Conservation (phyloP, 92 coral and sea anemone genomes). For the Epizoanthus rinbou region DNA sequence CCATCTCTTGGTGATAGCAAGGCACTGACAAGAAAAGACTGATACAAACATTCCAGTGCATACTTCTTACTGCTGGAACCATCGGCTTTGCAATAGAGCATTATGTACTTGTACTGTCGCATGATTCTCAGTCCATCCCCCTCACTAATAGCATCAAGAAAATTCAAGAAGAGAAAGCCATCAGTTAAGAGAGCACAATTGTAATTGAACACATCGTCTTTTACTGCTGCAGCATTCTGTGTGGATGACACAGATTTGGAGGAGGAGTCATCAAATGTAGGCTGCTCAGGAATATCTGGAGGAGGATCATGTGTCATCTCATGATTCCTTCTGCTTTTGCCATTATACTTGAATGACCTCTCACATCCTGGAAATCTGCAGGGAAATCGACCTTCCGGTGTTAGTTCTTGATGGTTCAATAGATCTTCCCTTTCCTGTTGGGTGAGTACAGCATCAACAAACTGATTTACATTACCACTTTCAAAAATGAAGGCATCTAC, state of each 20-base stretch:
- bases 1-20: slow-evolving; percentile 54
- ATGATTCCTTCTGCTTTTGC: slow-evolving; percentile 50
- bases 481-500: slow-evolving; percentile 46
- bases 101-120: slow-evolving; percentile 54
- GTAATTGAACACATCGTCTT: slow-evolving; percentile 36
- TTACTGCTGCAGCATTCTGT: slow-evolving; percentile 1
- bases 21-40: slow-evolving; percentile 53
- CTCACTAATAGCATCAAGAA: slow-evolving; percentile 56
- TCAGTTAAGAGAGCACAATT: slow-evolving; percentile 41
- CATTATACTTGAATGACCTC: slow-evolving; percentile 56
- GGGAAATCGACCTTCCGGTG: slow-evolving; percentile 32
- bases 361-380: slow-evolving; percentile 52
- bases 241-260: background rate
- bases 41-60: slow-evolving; percentile 63
- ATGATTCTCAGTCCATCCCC: slow-evolving; percentile 56
- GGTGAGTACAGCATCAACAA: slow-evolving; percentile 35
- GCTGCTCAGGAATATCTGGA: slow-evolving; percentile 18
- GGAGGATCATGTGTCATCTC: slow-evolving; percentile 55
- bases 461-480: slow-evolving; percentile 8
- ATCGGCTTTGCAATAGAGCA: slow-evolving; percentile 55
- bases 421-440: slow-evolving; percentile 2
- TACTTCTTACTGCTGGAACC: slow-evolving; percentile 47
- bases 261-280: background rate
- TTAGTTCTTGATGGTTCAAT: slow-evolving; percentile 4
- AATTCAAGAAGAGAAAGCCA: slow-evolving; percentile 41